phyloP scores from a whole-genome alignment of 2,888 invertebrate genomes.

The Sarcophaga caerulescens region DNA sequence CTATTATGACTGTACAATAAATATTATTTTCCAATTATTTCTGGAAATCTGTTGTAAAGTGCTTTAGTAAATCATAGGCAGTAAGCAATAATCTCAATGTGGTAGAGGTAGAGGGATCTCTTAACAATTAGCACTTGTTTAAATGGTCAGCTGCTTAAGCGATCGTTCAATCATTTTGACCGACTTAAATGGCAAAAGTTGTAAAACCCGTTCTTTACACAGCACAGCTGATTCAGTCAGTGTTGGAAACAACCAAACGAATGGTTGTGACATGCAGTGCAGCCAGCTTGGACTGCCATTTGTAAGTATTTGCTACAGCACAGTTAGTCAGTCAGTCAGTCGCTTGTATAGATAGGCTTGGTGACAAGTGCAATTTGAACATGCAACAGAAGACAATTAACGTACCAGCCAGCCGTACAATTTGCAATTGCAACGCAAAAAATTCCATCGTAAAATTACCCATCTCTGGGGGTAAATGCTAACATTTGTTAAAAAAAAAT shows the following conservation, averaged over 20 bases:
- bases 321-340: not conserved
- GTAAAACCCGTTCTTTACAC: constrained; percentile 67
- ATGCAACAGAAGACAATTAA: not conserved
- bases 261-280: not conserved
- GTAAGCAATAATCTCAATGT: constrained; percentile 7
- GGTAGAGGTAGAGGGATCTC: constrained; percentile 11
- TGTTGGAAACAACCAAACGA: not conserved
- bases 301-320: not conserved
- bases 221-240: constrained; percentile 8
- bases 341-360: constrained; percentile 1
- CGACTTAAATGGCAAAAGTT: constrained; percentile 72
- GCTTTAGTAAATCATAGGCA: constrained; percentile 13
- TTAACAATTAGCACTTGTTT: constrained; percentile 67
- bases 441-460: not conserved
- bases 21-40: not conserved
- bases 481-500: no score
- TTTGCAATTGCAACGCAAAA: no score
- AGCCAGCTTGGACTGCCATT: not conserved
- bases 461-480: no score
- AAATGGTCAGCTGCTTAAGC: constrained; percentile 66
- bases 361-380: constrained; percentile 64
- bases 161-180: constrained; percentile 70
- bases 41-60: constrained; percentile 34
- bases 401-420: no score
- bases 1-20: not conserved